A percentile compares a stretch with the other conserved stretches of the same genome.
Conservation (phyloP, 2,797 vertebrate genomes). For the Brachymystax lenok region DNA sequence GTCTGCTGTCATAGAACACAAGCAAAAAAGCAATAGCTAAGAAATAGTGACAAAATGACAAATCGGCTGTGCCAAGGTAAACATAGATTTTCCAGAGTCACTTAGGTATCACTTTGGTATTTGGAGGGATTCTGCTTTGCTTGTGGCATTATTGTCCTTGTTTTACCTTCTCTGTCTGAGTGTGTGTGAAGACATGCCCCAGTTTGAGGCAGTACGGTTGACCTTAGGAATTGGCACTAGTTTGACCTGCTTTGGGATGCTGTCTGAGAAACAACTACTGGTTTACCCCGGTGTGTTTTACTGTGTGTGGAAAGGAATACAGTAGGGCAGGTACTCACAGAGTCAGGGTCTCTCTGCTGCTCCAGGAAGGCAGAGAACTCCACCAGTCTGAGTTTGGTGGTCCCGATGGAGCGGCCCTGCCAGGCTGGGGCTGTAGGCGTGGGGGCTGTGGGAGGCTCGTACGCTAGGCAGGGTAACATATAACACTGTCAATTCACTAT, state of each 20-base stretch:
- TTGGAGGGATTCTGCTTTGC: not conserved
- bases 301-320: not conserved
- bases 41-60: conserved; percentile 55
- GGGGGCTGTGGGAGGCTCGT: conserved; percentile 79
- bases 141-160: not conserved
- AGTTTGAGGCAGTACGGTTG: not conserved
- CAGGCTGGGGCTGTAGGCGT: conserved; percentile 87
- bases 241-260: no score
- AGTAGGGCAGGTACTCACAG: conserved; percentile 74
- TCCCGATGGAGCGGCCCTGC: conserved; percentile 96
- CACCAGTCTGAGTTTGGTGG: conserved; percentile 94
- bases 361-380: conserved; percentile 98
- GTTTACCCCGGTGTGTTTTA: not conserved
- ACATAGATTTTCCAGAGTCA: not conserved
- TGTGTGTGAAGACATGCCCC: not conserved
- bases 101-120: not conserved
- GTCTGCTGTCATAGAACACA: conserved; percentile 50
- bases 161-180: not conserved
- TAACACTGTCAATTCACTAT: conserved; percentile 12
- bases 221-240: not conserved
- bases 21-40: conserved; percentile 54
- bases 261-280: not conserved
- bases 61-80: conserved; percentile 38
- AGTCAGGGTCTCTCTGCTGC: conserved; percentile 93
- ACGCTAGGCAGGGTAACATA: conserved; percentile 71